Evolutionary conservation across 1,140 invertebrate species (phyloP), one percentile per base, ranked within the genome.

Genomic region (Samia ricini): DNA sequence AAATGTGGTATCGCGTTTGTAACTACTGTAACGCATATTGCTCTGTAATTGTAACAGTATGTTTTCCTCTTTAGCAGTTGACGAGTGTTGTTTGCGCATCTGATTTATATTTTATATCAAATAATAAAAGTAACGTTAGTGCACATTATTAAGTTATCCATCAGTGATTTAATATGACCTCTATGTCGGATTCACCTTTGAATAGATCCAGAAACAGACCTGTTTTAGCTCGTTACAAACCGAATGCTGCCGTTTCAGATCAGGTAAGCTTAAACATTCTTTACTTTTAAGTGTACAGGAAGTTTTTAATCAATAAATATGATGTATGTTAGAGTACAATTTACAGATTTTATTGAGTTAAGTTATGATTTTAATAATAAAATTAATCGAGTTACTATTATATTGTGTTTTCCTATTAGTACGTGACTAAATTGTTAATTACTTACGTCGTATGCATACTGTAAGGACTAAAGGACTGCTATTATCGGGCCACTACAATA

Each of bases 1-100:
- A 84, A 85, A 87, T 87, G 84, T 83, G 78, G 74, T 82, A 88
- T 90, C 82, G 73, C 71, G 65, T 74, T 81, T 76, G 80, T 72
- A 74, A 77, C 76, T 72, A 71, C 69, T 54, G 71, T 76, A 79
- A 71, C 69, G 71, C 61, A 72, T 72, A 82, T 72, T 70, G 71
- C 77, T 69, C 71, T 75, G 79, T 78, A 82, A 84, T 83, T 77
- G 73, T 77, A 79, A 76, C 79, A 84, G 83, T 81, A 73, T 85
- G 80, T 81, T 83, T 87, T 83, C 83, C 80, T 74, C 77, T 76
- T 72, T 73, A 79, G 67, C 64, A 66, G 72, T 71, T 66, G 60
- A 68, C 74, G 76, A 75, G 65, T 81, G 79, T 74, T 18, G 26
- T 57, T 57, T 15, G 33, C 10, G 74, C 63, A 71, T 69, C 63